Evolutionary conservation across 2,797 vertebrate genomes (phyloP), one percentile per base, ranked within the genome.

Genomic region (Gymnoscopelus microlampas): DNA sequence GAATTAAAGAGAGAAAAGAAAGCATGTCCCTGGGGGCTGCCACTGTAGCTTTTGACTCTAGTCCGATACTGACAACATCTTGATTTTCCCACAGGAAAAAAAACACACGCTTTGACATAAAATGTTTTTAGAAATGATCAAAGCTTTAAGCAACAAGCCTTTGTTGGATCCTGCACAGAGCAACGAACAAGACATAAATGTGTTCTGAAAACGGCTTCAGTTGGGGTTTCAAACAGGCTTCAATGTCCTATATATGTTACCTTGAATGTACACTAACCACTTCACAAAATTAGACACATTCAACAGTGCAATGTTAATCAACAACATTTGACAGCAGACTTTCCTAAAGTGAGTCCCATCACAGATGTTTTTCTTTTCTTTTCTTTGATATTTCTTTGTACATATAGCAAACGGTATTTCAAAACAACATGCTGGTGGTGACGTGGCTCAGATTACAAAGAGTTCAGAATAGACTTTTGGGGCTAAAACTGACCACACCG

Each of bases 1-100:
- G 60, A 82, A 79, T 44, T 44, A 44, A 44, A 10, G 39, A 44
- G 9, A 10, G 39, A 10, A 10, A 7, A 6, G 3, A 63, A 66
- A 77, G 61, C 71, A 64, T 74, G 76, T 78, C 69, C 85, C 80
- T 70, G 7, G 60, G 67, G 48, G 47, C 48, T 35, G 14, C 3
- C 19, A 56, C 60, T 44, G 48, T 76, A 73, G 65, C 64, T 75
- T 71, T 54, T 48, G 70, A 74, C 68, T 71, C 55, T 54, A 3
- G 35, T 69, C 67, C 6, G 59, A 72, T 60, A 70, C 76, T 57
- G 74, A 79, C 83, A 73, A 80, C 76, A 69, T 71, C 0, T 14
- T 15, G 61, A 86, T 83, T 89, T 89, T 90, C 88, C 88, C 88
- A 90, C 88, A 88, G 83, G 62, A 87, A 85, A 89, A 83, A 85